phyloP scores from a whole-genome alignment of 2,888 invertebrate species.

The Troilus luridus region DNA sequence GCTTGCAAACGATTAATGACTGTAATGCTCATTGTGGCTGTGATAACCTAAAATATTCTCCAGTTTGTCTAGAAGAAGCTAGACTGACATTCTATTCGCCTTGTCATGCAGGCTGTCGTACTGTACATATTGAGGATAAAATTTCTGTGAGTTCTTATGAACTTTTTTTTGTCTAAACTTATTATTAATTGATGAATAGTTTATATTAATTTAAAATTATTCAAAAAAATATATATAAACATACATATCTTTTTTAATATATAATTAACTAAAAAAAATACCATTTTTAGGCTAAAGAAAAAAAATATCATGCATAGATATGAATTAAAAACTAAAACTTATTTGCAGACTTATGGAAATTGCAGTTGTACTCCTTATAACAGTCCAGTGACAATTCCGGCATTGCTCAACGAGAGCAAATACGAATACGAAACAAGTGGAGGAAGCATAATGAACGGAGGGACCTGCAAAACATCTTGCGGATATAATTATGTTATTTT shows the following conservation, averaged over 20 bases:
- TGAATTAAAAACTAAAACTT: conserved; percentile 7
- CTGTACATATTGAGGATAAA: conserved; percentile 68
- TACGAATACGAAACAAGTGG: conserved; percentile 60
- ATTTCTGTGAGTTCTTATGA: conserved; percentile 66
- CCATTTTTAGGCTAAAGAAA: neutral
- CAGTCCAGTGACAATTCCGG: conserved; percentile 60
- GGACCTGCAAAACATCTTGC: conserved; percentile 72
- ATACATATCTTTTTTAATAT: too few relatives aligned
- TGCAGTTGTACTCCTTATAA: conserved; percentile 67
- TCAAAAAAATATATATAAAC: too few relatives aligned
- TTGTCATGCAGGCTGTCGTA: conserved; percentile 80
- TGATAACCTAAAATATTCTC: conserved; percentile 74
- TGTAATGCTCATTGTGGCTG: conserved; percentile 78
- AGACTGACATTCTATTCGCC: conserved; percentile 78
- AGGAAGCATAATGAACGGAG: conserved; percentile 67
- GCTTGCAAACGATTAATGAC: conserved; percentile 71
- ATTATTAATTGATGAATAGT: neutral
- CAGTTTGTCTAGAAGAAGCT: conserved; percentile 75
- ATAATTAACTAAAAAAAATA: too few relatives aligned
- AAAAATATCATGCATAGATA: neutral
- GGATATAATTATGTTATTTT: conserved; percentile 71
- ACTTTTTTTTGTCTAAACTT: neutral
- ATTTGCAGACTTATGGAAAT: conserved; percentile 68
- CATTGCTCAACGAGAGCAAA: conserved; percentile 5
- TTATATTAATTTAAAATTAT: too few relatives aligned